Evolutionary conservation across 1,140 invertebrate species (phyloP).

Genomic region (Penaeus vannamei): DNA sequence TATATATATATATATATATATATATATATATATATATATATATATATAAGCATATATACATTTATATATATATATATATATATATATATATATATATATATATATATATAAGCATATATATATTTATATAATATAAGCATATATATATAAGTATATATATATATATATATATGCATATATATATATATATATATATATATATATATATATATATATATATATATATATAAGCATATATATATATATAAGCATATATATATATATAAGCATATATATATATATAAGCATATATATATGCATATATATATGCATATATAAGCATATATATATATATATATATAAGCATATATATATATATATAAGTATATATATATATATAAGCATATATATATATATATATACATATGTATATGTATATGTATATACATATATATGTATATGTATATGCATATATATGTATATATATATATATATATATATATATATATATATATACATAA

Average conservation of each 20-base stretch:
- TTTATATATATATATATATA: not conserved
- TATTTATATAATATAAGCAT: constrained; percentile 9
- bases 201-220: no score
- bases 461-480: no score
- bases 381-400: not conserved
- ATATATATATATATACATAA: no score
- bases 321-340: no score
- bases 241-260: not conserved
- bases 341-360: not conserved
- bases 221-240: not conserved
- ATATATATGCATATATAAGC: no score
- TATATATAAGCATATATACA: not conserved
- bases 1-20: constrained; percentile 35
- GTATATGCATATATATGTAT: no score
- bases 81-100: not conserved
- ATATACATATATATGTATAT: no score
- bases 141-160: constrained; percentile 19
- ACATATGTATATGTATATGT: not conserved
- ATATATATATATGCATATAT: not conserved
- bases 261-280: no score
- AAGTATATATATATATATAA: not conserved
- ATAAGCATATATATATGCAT: no score
- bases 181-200: not conserved
- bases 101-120: not conserved
- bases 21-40: constrained; percentile 27